Evolutionary conservation across 2,797 vertebrate genomes (phyloP), one percentile per base, ranked within the genome.

Genomic region (Macrochelys suwanniensis): DNA sequence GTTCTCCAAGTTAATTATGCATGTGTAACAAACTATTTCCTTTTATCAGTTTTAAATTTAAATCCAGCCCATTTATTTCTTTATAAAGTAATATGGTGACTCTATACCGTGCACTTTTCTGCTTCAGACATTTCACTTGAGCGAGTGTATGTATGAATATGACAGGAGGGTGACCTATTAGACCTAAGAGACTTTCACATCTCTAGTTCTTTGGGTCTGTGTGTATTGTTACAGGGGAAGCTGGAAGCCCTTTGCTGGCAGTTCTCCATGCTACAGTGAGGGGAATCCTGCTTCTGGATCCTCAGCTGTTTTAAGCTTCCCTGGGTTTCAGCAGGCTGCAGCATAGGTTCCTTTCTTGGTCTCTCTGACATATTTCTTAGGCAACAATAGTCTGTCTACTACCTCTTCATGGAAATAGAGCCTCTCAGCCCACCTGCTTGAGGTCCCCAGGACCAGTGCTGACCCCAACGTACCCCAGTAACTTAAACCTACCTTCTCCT

Each of bases 1-100:
- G 91, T 68, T 95, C 74, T 94, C 68, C 80, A 65, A 82, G 82
- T 90, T 93, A 95, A 96, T 96, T 95, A 93, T 93, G 68, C 56
- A 85, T 91, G 80, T 94, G 82, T 28, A 96, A 94, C 88, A 92
- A 97, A 93, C 84, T 88, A 87, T 95, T 94, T 91, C 57, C n/a
- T 95, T 94, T 92, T 94, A 96, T 95, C 92, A 89, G 54, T 94
- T 96, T 93, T 84, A 92, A 97, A 94, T 97, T 96, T 93, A 96
- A 97, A 95, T 94, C 82, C 85, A 94, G n/a, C 3, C 47, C 92
- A 93, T 95, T 95, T 96, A 92, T 71, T 95, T 59, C 65, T 94
- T 47, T 25, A 59, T 45, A 89, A 4, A 91, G 56, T 57, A 92
- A 89, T 74, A 89, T 85, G 89, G 74, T 90, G 93, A 96, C 89